A percentile compares a stretch with the other conserved stretches of the same genome.
Evolutionary conservation across 2,888 invertebrate species (phyloP).

Genomic region (Diloba caeruleocephala): DNA sequence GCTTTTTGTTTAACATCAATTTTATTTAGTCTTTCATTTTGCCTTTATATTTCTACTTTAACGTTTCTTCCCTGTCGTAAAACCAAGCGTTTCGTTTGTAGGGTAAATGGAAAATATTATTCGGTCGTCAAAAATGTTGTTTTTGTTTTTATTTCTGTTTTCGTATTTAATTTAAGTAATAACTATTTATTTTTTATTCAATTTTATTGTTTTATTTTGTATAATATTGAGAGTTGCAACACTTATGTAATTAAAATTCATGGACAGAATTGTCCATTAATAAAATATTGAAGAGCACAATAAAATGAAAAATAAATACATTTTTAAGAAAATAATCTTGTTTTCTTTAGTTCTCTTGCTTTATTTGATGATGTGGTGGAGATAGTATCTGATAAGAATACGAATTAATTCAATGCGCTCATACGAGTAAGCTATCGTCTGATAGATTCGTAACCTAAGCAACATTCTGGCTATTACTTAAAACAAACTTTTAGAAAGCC

Average conservation of each 20-base stretch:
- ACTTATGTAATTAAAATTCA: constrained; percentile 78
- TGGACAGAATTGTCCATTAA: constrained; percentile 75
- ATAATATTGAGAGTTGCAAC: constrained; percentile 73
- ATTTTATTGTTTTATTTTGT: constrained; percentile 73
- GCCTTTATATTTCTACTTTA: constrained; percentile 36
- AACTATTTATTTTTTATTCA: constrained; percentile 77
- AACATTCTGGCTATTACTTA: too few relatives aligned
- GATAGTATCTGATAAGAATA: too few relatives aligned
- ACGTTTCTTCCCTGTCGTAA: constrained; percentile 44
- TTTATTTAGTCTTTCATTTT: constrained; percentile 47
- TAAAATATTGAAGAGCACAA: constrained; percentile 86
- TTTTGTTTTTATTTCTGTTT: constrained; percentile 58
- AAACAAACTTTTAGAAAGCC: too few relatives aligned
- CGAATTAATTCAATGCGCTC: too few relatives aligned
- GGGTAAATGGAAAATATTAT: constrained; percentile 53
- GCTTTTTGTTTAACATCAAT: constrained; percentile 47
- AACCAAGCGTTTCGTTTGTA: constrained; percentile 42
- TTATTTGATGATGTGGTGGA: too few relatives aligned
- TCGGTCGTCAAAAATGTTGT: constrained; percentile 63
- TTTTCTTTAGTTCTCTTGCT: constrained; percentile 46
- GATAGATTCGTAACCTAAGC: too few relatives aligned
- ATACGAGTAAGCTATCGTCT: too few relatives aligned
- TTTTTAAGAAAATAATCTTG: constrained; percentile 75
- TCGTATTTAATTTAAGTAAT: constrained; percentile 55
- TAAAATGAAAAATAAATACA: constrained; percentile 87